Evolutionary conservation across 2,888 invertebrate genomes (phyloP), one percentile per base, ranked within the genome.

Genomic region (Creontiades dilutus): DNA sequence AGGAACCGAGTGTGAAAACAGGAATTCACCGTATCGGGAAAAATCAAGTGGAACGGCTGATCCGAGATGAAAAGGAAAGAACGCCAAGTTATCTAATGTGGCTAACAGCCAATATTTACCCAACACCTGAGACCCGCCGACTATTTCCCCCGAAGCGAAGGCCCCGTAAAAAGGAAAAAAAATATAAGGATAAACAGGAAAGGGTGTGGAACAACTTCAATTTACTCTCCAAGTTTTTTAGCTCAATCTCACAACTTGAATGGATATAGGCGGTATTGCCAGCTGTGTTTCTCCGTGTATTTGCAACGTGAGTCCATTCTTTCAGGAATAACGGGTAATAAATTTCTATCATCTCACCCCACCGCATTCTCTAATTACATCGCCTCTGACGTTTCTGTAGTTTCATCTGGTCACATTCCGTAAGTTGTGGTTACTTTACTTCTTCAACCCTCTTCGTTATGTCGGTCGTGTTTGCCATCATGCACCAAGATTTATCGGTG

Each of bases 41-140:
- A 68, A 68, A 68, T 68, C 68, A 68, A 68, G 68, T 12, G 68
- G 68, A 68, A 61, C 7, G n/a, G n/a, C 61, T n/a, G n/a, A 16
- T 61, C 19, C 19, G 61, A 12, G 23, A 4, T 12, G 23, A 5
- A 23, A 23, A 27, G 27, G 68, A 68, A 19, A 19, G 68, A 68
- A 68, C 68, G 68, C 23, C 68, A 12, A 68, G 68, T 27, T 68
- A 68, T 23, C 27, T 68, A 68, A 68, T 68, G 23, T 23, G 23
- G 23, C 68, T 11, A 68, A 68, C 68, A 68, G 68, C 68, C 68
- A 68, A 68, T 68, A 68, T 68, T 68, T 19, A 68, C 68, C 27
- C 68, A 68, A 23, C 68, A 68, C 68, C 68, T 68, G 68, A 68
- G 68, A 23, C 68, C 61, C 68, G 19, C 68, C 68, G 68, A 68